A percentile compares a stretch with the other conserved stretches of the same genome.
These are phyloP conservation scores for Anodontia alba DNA, from an alignment of 2,888 invertebrate species.

Conservation along the genomic window DNA sequence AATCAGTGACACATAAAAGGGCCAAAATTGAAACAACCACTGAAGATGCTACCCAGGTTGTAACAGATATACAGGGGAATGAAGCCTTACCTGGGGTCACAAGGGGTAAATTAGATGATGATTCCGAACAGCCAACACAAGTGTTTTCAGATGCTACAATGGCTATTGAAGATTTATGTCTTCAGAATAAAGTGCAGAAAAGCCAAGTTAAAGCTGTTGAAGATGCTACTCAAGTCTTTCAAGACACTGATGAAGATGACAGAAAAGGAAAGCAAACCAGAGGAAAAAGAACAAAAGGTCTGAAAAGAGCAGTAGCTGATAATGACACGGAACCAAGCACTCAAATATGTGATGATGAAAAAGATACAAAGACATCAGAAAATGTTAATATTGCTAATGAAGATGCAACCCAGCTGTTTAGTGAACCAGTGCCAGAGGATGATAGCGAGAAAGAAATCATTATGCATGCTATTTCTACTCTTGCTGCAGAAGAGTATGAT, in stretches of 20 bases:
- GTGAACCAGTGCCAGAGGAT: conserved; percentile 16
- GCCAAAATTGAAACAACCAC: not conserved
- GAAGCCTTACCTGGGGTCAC: not conserved
- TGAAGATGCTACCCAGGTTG: conserved; percentile 39
- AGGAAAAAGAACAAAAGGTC: not conserved
- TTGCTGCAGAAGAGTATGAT: conserved; percentile 27
- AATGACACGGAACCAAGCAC: conserved; percentile 43
- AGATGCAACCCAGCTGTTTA: conserved; percentile 40
- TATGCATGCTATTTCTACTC: conserved; percentile 22
- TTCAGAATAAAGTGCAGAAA: not conserved
- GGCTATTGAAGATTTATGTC: conserved; percentile 12
- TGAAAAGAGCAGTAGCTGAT: not conserved
- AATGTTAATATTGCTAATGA: not conserved
- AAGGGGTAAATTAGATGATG: conserved; percentile 13
- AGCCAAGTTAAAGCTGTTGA: not conserved
- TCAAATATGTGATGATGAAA: conserved; percentile 32
- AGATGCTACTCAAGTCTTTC: conserved; percentile 36
- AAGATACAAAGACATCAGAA: not conserved
- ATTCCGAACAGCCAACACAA: conserved; percentile 39
- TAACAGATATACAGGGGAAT: conserved; percentile 20
- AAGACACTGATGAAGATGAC: conserved; percentile 5
- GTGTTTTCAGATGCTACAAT: conserved; percentile 30
- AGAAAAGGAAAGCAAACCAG: not conserved
- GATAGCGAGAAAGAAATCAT: not conserved
- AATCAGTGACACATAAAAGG: conserved; percentile 15